phyloP scores from a whole-genome alignment of 1,140 invertebrate genomes.

The Meloidogyne exigua region DNA sequence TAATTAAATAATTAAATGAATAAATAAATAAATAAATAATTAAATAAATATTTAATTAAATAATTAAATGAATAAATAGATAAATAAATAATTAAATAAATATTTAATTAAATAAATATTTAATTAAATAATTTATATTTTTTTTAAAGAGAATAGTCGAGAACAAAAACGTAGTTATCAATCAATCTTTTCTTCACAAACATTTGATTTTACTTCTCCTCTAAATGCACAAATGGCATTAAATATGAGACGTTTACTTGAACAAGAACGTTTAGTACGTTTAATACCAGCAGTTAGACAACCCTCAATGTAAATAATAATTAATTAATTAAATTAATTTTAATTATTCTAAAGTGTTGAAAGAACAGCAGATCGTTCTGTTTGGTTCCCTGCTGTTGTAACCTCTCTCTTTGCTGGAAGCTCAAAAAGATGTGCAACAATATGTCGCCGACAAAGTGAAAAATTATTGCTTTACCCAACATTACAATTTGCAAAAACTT shows the following conservation, averaged over 20 bases:
- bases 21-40: no score
- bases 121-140: background rate
- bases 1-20: background rate
- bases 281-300: slow-evolving; percentile 18
- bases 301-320: slow-evolving; percentile 7
- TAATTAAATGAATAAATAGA: background rate
- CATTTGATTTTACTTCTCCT: background rate
- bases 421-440: slow-evolving; percentile 17
- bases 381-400: slow-evolving; percentile 56
- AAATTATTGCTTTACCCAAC: slow-evolving; percentile 51
- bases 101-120: no score
- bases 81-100: no score
- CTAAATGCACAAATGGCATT: background rate
- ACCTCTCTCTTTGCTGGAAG: slow-evolving; percentile 39
- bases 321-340: background rate
- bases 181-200: background rate
- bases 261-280: slow-evolving; percentile 9
- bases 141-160: slow-evolving; percentile 7
- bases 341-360: slow-evolving; percentile 22
- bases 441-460: slow-evolving; percentile 34
- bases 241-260: slow-evolving; percentile 13
- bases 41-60: no score
- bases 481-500: slow-evolving; percentile 34
- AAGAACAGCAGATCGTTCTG: slow-evolving; percentile 32
- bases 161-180: background rate